A percentile compares a stretch with the other conserved stretches of the same genome.
These are phyloP conservation scores for Diorhabda carinulata DNA, from an alignment of 1,140 invertebrate genomes.

Conservation along the genomic window DNA sequence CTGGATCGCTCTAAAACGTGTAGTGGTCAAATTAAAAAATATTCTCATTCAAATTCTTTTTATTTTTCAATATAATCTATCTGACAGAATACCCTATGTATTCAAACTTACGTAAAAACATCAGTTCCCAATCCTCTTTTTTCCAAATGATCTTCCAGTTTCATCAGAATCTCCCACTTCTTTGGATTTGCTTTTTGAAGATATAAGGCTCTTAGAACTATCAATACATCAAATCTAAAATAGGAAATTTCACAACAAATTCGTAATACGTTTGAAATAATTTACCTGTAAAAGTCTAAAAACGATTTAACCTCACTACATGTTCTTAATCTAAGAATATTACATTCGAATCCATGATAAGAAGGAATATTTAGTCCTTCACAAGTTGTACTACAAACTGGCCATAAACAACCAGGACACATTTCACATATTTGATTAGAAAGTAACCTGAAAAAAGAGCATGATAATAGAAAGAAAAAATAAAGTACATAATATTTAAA, in stretches of 20 bases:
- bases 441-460: background rate
- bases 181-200: slow-evolving; percentile 59
- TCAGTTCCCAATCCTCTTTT: slow-evolving; percentile 61
- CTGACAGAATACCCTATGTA: background rate
- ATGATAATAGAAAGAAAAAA: background rate
- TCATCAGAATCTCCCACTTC: slow-evolving; percentile 59
- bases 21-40: background rate
- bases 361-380: slow-evolving; percentile 54
- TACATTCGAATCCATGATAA: slow-evolving; percentile 66
- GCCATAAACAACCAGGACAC: slow-evolving; percentile 60
- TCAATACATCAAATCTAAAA: slow-evolving; percentile 60
- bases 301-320: slow-evolving; percentile 14
- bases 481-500: too few species aligned
- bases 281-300: slow-evolving; percentile 46
- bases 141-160: slow-evolving; percentile 67
- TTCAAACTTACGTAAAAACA: slow-evolving; percentile 54
- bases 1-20: slow-evolving; percentile 54
- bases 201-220: slow-evolving; percentile 63
- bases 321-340: slow-evolving; percentile 29
- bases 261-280: slow-evolving; percentile 2
- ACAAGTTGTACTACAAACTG: slow-evolving; percentile 61
- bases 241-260: slow-evolving; percentile 28
- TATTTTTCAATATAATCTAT: too few species aligned
- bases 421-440: slow-evolving; percentile 7
- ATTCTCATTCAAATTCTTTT: too few species aligned